phyloP scores from a whole-genome alignment of 2,888 invertebrate genomes.

The Nemotelus pantherinus region DNA sequence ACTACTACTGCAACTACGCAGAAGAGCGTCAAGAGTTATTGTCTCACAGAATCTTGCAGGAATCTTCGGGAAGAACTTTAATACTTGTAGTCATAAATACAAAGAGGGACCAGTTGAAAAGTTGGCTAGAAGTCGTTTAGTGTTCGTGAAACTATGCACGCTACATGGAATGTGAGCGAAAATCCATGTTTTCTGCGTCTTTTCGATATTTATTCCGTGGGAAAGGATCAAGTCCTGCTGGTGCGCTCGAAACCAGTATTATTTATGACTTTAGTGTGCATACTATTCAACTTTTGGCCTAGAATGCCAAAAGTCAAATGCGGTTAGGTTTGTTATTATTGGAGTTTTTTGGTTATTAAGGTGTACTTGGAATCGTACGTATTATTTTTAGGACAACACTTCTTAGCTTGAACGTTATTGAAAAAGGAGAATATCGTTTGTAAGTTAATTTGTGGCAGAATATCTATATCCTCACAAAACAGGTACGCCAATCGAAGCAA shows the following conservation, averaged over 20 bases:
- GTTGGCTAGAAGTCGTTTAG: conserved; percentile 25
- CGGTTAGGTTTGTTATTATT: background rate
- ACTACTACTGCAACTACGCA: background rate
- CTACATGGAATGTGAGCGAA: conserved; percentile 19
- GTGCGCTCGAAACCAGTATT: background rate
- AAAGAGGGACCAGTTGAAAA: conserved; percentile 2
- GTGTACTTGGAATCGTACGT: too few species aligned
- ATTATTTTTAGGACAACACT: too few species aligned
- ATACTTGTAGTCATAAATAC: conserved; percentile 30
- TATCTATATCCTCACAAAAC: too few species aligned
- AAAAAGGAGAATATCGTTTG: too few species aligned
- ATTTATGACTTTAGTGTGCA: conserved; percentile 20
- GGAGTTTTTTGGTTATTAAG: too few species aligned
- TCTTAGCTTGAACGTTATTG: too few species aligned
- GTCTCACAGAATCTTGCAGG: conserved; percentile 34
- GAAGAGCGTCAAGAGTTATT: conserved; percentile 18
- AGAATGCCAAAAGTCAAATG: conserved; percentile 29
- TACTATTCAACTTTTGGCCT: conserved; percentile 33
- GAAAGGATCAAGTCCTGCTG: background rate
- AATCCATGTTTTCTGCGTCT: background rate
- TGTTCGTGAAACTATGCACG: conserved; percentile 24
- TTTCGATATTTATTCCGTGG: conserved; percentile 4
- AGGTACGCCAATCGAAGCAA: too few species aligned
- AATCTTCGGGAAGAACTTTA: conserved; percentile 34
- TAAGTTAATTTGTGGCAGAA: too few species aligned